These are phyloP conservation scores for Anthonomus grandis DNA, from an alignment of 1,140 invertebrate species.

Conservation along the genomic window DNA sequence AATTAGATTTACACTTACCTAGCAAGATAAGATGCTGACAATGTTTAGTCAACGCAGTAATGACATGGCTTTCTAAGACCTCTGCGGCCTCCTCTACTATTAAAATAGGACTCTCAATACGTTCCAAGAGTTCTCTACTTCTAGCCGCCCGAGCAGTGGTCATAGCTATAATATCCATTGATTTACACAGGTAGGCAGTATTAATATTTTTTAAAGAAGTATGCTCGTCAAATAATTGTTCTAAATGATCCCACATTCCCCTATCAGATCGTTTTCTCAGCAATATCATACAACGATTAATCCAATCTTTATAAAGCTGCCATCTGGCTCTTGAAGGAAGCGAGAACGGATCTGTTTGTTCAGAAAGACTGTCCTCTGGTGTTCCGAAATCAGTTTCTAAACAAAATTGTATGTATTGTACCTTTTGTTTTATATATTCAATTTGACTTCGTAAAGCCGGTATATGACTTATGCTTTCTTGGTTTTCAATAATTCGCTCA, in stretches of 20 bases:
- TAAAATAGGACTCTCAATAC: slow-evolving; percentile 62
- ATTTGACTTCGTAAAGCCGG: too few species aligned
- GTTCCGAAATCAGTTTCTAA: too few species aligned
- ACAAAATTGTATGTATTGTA: too few species aligned
- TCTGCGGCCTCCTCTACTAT: slow-evolving; percentile 60
- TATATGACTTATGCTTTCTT: too few species aligned
- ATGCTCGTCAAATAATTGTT: too few species aligned
- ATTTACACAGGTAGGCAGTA: too few species aligned
- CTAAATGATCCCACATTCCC: slow-evolving; percentile 43
- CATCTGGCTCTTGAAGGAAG: slow-evolving; percentile 30
- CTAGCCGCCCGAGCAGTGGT: slow-evolving; percentile 75
- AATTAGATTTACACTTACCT: too few species aligned
- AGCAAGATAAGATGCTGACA: slow-evolving; percentile 53
- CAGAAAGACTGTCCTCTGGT: too few species aligned
- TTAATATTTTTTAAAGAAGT: too few species aligned
- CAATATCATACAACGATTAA: slow-evolving; percentile 42
- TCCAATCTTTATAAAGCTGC: slow-evolving; percentile 45
- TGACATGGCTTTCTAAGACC: slow-evolving; percentile 20
- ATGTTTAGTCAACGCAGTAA: slow-evolving; percentile 37
- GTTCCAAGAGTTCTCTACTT: slow-evolving; percentile 56
- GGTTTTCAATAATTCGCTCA: too few species aligned
- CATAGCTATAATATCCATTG: slow-evolving; percentile 73
- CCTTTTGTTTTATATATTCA: too few species aligned
- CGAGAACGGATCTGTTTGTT: background rate
- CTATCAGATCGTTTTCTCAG: slow-evolving; percentile 32